These are phyloP conservation scores for Chloroclysta siterata DNA, from an alignment of 2,888 invertebrate genomes.

Conservation along the genomic window DNA sequence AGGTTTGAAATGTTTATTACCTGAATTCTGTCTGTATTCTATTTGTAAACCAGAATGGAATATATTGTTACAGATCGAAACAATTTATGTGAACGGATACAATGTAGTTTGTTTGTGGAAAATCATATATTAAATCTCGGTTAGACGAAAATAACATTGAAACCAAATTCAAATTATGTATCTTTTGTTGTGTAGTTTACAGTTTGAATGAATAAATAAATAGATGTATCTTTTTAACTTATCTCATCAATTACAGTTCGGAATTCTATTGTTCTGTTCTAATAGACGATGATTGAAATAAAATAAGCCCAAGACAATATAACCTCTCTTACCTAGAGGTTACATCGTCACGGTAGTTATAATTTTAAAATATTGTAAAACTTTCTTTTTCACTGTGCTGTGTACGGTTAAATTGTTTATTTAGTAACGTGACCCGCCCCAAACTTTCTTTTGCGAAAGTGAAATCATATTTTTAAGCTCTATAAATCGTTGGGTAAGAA, in stretches of 20 bases:
- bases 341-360: not conserved
- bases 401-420: slow-evolving; percentile 23
- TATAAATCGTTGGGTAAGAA: slow-evolving; percentile 4
- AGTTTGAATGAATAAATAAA: not conserved
- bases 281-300: not conserved
- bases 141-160: not conserved
- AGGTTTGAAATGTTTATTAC: slow-evolving; percentile 12
- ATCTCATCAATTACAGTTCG: not conserved
- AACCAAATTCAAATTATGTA: not conserved
- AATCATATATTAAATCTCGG: not conserved
- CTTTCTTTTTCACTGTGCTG: slow-evolving; percentile 11
- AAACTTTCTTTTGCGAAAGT: slow-evolving; percentile 24
- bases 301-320: not conserved
- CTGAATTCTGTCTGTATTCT: slow-evolving; percentile 1
- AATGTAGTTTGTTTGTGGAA: not conserved
- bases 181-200: not conserved
- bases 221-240: not conserved
- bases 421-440: slow-evolving; percentile 14
- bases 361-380: slow-evolving; percentile 8
- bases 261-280: not conserved
- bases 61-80: not conserved
- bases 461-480: slow-evolving; percentile 20
- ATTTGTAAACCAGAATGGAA: not conserved
- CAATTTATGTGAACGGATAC: slow-evolving; percentile 1
- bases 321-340: not conserved